Evolutionary conservation across 35 echinoderm and acorn worm species (phyloP), one percentile per base, ranked within the genome.

Genomic region (Eucidaris tribuloides): DNA sequence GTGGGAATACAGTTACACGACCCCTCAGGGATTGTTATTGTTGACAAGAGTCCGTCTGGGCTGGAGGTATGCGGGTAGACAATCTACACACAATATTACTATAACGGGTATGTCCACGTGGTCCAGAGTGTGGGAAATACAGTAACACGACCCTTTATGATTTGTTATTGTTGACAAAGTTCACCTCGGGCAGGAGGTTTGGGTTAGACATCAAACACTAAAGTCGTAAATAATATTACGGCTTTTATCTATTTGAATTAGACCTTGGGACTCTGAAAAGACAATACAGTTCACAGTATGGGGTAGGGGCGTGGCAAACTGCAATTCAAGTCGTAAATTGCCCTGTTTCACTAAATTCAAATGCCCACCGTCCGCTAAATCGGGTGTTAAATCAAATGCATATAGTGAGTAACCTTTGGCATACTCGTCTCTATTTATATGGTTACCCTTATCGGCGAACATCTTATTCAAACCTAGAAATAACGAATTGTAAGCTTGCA

Each of bases 401-500:
- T 23, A 86, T 4, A 86, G 72, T 4, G 84, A 38, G 71, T 86
- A 86, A 1, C 70, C 84, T 3, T 35, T 4, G 2, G 27, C 44
- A 20, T 78, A 86, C 25, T 86, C 84, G 2, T 11, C 28, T 36
- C 84, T 44, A 48, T 52, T 52, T 9, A 79, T 79, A 14, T 79
- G 6, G 27, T 48, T 79, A 5, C 82, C 65, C 31, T 22, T 42
- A 35, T 84, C 45, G 18, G 35, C 4, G 36, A 42, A 50, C 13
- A 71, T 41, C 19, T 46, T 80, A 41, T 81, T 81, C 28, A 81
- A 35, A 28, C 86, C 86, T 2, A 74, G 55, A 49, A 62, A 88
- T 54, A 88, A 62, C 20, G 77, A 79, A 42, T 88, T 71, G 63
- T 88, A 88, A 23, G 78, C 56, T 19, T 79, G 45, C 17, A 88